A percentile compares a stretch with the other conserved stretches of the same genome.
Evolutionary conservation across 2,797 vertebrate species (phyloP).

Genomic region (Myotis vivesi): DNA sequence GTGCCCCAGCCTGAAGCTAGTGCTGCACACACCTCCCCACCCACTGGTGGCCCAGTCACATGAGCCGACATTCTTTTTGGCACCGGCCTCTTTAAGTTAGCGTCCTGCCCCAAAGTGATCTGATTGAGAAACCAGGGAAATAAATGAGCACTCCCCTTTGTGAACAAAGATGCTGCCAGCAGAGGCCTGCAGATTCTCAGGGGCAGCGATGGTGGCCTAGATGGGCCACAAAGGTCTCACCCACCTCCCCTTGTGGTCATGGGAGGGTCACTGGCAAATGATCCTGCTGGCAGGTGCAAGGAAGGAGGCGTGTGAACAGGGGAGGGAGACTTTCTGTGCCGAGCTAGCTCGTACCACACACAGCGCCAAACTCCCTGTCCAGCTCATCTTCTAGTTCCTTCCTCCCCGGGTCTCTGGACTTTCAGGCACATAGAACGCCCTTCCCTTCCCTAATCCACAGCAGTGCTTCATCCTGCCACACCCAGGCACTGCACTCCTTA

Average conservation of each 20-base stretch:
- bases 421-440: neutral
- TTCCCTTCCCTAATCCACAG: neutral
- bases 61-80: no score
- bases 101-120: neutral
- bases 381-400: neutral
- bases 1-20: neutral
- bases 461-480: neutral
- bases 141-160: neutral
- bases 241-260: neutral
- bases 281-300: neutral
- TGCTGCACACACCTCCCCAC: rapidly evolving
- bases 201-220: neutral
- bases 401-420: neutral
- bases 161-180: neutral
- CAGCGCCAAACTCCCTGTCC: neutral
- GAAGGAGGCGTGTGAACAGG: neutral
- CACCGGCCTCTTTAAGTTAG: neutral
- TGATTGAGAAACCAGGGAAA: neutral
- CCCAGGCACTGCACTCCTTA: neutral
- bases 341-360: neutral
- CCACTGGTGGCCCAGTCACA: neutral
- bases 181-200: neutral
- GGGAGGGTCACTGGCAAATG: neutral
- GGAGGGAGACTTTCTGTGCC: neutral
- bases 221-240: neutral